Evolutionary conservation across 1,140 invertebrate species (phyloP), one percentile per base, ranked within the genome.

Genomic region (Frieseomelitta varia): DNA sequence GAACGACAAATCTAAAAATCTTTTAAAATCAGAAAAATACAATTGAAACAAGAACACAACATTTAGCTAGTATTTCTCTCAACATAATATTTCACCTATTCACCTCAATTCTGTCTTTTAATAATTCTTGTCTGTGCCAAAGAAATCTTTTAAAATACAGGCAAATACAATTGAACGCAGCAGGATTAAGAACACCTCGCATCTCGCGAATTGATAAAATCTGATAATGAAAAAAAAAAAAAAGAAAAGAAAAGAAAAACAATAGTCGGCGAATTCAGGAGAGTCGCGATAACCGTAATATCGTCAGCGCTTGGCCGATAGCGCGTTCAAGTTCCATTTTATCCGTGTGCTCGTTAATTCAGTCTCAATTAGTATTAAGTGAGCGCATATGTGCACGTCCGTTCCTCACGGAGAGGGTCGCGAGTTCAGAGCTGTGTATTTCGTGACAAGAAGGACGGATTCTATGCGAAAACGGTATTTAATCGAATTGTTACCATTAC

Each of bases 331-430:
- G 74, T 83, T 30, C 47, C 63, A 67, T 67, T 61, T 81, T 68
- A 83, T 69, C 65, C 63, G 56, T 27, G 12, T 58, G 82, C 53
- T 68, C 34, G 53, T 81, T 85, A 85, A 73, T 81, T 47, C 39
- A 47, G 34, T 56, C 51, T 81, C 83, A 74, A 85, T 81, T 84
- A 79, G 71, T 81, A 81, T 81, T 80, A 81, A 81, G 78, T 74
- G 68, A 55, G 27, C 47, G 19, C 55, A 79, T 63, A 69, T 61
- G 58, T 72, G 56, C 58, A 47, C 76, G 83, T 72, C 67, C 58
- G 68, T 79, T 63, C 53, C 30, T 76, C 21, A 8, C 47, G 8
- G 24, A 69, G 72, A 85, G 81, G 79, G 72, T 81, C 79, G 24
- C 61, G 65, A 76, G 71, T 69, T 85, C 79, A 68, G 15, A 61